Conservation (phyloP, 1,140 invertebrate species). For the Adoxophyes honmai region DNA sequence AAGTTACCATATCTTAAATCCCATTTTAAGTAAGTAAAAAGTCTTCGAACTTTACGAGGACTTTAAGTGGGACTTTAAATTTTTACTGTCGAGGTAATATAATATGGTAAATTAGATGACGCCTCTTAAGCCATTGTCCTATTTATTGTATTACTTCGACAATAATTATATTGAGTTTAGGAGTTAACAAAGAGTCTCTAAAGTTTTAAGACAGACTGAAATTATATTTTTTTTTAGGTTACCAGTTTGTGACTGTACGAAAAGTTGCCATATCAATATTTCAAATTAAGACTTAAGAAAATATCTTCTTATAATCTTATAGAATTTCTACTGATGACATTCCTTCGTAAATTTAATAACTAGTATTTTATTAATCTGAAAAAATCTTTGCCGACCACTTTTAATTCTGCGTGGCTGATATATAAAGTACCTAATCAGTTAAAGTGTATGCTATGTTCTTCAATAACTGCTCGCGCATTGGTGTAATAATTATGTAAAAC, state of each 20-base stretch:
- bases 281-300: conserved; percentile 27
- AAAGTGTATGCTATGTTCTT: no score
- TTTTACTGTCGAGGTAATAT: no score
- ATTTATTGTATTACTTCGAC: no score
- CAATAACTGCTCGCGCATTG: no score
- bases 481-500: no score
- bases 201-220: conserved; percentile 1
- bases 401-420: no score
- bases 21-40: background rate
- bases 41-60: background rate
- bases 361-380: conserved; percentile 13
- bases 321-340: conserved; percentile 49
- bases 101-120: no score
- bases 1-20: conserved; percentile 3
- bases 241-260: conserved; percentile 13
- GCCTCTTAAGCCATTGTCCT: no score
- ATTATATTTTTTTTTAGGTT: background rate
- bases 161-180: background rate
- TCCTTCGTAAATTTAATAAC: conserved; percentile 13
- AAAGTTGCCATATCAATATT: conserved; percentile 33
- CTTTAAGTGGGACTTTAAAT: background rate
- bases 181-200: background rate
- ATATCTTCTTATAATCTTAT: conserved; percentile 37
- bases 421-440: no score
- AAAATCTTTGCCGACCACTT: no score